Percentiles rank a stretch among this genome's conserved stretches.
phyloP scores from a whole-genome alignment of 2,888 invertebrate species.

The Lasiommata megera region DNA sequence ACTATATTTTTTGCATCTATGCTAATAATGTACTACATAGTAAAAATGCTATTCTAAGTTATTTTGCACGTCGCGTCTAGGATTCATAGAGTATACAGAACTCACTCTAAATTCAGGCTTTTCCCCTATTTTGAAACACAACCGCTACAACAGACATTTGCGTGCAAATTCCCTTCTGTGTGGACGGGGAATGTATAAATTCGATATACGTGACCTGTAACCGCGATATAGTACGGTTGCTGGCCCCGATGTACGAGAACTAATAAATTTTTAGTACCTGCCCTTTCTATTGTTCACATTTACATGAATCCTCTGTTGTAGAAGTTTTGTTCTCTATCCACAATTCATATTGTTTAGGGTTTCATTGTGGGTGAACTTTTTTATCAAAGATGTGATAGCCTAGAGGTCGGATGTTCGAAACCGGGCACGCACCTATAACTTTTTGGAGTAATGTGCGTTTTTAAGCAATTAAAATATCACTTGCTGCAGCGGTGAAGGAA shows the following conservation, averaged over 20 bases:
- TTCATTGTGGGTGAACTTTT: neutral
- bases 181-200: conserved; percentile 15
- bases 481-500: too few relatives aligned
- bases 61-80: too few relatives aligned
- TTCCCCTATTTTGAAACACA: conserved; percentile 7
- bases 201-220: conserved; percentile 22
- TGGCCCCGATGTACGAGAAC: conserved; percentile 1
- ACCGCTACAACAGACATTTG: conserved; percentile 17
- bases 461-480: too few relatives aligned
- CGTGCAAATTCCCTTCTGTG: conserved; percentile 21
- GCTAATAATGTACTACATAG: too few relatives aligned
- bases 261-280: conserved; percentile 18
- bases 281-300: conserved; percentile 14
- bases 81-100: conserved; percentile 1
- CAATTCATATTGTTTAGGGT: neutral
- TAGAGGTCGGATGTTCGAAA: too few relatives aligned
- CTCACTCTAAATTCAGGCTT: conserved; percentile 10
- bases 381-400: too few relatives aligned
- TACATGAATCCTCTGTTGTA: neutral
- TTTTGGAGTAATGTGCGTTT: too few relatives aligned
- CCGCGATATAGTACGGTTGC: conserved; percentile 17
- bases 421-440: too few relatives aligned
- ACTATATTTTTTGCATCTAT: too few relatives aligned
- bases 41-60: too few relatives aligned
- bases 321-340: conserved; percentile 7